Evolutionary conservation across 2,113 vertebrate genomes (phyloP).

Genomic region (Ophthalmolycus amberensis): DNA sequence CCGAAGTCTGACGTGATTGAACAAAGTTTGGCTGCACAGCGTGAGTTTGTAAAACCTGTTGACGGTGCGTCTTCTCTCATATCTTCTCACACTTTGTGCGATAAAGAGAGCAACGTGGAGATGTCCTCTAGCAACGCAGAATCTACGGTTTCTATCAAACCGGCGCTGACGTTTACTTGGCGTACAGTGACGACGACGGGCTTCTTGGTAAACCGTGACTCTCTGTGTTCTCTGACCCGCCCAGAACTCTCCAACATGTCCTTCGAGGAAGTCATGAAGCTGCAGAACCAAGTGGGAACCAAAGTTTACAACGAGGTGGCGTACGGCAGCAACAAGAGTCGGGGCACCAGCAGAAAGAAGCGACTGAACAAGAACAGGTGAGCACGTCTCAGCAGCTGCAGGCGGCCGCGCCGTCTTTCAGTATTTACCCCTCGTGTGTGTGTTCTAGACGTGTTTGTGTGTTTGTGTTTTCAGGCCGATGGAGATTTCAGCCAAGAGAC

Average conservation of each 20-base stretch:
- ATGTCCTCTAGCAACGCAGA: too few species aligned
- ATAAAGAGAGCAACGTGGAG: too few species aligned
- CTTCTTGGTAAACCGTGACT: background rate
- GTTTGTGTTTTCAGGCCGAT: slow-evolving; percentile 82
- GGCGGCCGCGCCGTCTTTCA: background rate
- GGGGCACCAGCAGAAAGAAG: slow-evolving; percentile 27
- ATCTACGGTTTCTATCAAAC: too few species aligned
- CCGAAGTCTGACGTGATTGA: too few species aligned
- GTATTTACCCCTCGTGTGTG: fast-evolving
- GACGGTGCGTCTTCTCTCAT: too few species aligned
- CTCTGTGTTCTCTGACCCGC: fast-evolving
- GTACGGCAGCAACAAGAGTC: slow-evolving; percentile 22
- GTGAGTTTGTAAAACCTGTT: too few species aligned
- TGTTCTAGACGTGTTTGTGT: background rate
- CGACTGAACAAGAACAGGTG: slow-evolving; percentile 82
- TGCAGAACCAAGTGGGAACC: slow-evolving; percentile 81
- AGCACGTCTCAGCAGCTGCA: background rate
- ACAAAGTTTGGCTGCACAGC: too few species aligned
- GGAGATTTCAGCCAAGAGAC: slow-evolving; percentile 91
- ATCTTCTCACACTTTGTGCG: too few species aligned
- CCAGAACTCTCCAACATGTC: slow-evolving; percentile 82
- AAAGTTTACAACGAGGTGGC: slow-evolving; percentile 79
- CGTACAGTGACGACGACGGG: background rate
- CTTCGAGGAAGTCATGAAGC: slow-evolving; percentile 81
- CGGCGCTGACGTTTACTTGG: too few species aligned